Evolutionary conservation across 2,797 vertebrate genomes (phyloP).

Genomic region (Cynodonichthys magdalenae): DNA sequence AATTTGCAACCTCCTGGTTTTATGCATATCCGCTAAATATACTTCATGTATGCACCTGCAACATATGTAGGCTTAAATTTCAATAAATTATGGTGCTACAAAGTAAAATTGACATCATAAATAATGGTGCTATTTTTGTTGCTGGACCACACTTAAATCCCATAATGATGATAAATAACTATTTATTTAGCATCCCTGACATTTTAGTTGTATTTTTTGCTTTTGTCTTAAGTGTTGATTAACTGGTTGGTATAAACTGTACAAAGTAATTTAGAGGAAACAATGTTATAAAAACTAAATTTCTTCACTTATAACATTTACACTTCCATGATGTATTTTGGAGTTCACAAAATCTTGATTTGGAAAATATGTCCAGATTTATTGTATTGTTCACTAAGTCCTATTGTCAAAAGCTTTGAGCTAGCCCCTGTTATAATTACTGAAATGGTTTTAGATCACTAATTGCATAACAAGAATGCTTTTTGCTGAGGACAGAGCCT

Average conservation of each 20-base stretch:
- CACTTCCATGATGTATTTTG: not conserved
- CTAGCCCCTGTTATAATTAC: not conserved
- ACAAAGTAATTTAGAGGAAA: no score
- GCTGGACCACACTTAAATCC: not conserved
- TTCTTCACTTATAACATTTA: not conserved
- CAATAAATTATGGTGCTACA: not conserved
- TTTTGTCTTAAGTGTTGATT: no score
- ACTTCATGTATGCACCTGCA: slow-evolving; percentile 4
- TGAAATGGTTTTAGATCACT: no score
- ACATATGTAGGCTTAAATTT: slow-evolving; percentile 2
- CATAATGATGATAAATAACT: no score
- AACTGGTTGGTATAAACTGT: no score
- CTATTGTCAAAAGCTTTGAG: not conserved
- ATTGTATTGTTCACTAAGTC: not conserved
- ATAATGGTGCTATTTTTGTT: not conserved
- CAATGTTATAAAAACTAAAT: no score
- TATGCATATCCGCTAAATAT: slow-evolving; percentile 34
- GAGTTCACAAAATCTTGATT: not conserved
- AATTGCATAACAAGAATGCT: not conserved
- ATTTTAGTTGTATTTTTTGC: no score
- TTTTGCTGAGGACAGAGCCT: not conserved
- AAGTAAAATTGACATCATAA: not conserved
- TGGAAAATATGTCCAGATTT: not conserved
- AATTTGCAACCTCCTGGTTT: slow-evolving; percentile 50
- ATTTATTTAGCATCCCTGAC: no score